Conservation (phyloP, 64 coral and sea anemone species). For the Montipora capricornis region DNA sequence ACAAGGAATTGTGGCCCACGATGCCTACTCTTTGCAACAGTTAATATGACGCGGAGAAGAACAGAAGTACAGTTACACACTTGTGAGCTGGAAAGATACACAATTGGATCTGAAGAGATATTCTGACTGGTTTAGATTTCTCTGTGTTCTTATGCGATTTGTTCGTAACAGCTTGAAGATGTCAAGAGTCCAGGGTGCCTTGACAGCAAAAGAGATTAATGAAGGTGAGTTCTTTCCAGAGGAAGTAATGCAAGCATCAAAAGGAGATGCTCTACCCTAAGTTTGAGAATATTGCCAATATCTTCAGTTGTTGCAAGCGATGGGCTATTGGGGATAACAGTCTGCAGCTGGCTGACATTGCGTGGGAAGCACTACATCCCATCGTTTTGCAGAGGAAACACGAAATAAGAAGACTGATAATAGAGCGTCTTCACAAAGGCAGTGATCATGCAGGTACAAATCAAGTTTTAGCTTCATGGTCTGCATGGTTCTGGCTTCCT, state of each 20-base stretch:
- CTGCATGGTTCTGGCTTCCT: neutral
- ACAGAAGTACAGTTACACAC: neutral
- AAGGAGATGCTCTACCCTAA: neutral
- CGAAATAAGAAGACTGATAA: neutral
- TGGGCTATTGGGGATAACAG: neutral
- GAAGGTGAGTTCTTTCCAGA: neutral
- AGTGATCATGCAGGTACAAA: neutral
- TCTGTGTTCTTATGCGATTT: neutral
- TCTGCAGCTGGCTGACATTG: neutral
- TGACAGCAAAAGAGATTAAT: neutral
- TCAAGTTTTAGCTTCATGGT: neutral
- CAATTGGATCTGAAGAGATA: neutral
- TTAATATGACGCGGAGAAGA: neutral
- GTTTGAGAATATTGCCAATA: neutral
- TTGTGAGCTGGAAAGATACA: neutral
- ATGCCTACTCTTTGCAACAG: neutral
- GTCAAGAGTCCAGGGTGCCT: neutral
- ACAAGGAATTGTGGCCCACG: neutral
- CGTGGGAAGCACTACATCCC: neutral
- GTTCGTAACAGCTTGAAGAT: neutral
- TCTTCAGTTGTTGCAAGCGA: neutral
- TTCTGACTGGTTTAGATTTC: neutral
- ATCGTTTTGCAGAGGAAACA: neutral
- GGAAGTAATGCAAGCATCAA: neutral
- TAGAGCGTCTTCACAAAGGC: neutral